A percentile compares a stretch with the other conserved stretches of the same genome.
These are phyloP conservation scores for Fukomys damarensis DNA, from an alignment of 2,113 vertebrate genomes.

Conservation along the genomic window DNA sequence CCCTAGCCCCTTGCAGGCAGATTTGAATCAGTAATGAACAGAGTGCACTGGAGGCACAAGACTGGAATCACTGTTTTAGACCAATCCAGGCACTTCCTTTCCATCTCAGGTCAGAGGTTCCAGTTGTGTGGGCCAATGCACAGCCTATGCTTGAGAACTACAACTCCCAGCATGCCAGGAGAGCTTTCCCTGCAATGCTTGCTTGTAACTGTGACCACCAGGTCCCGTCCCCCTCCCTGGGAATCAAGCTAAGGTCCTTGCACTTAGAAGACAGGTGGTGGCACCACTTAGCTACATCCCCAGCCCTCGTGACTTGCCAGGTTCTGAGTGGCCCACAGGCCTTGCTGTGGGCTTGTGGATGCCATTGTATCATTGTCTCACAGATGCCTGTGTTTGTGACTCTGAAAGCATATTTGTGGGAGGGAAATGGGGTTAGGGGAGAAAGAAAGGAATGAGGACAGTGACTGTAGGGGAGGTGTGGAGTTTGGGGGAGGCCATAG, in stretches of 20 bases:
- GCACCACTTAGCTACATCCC: too few relatives aligned
- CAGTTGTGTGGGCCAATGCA: not conserved
- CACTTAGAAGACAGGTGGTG: too few relatives aligned
- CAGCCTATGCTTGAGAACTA: not conserved
- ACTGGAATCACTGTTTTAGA: not conserved
- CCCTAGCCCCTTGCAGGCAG: not conserved
- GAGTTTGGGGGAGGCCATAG: not conserved
- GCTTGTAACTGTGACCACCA: too few relatives aligned
- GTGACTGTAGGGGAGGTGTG: not conserved
- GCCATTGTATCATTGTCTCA: not conserved
- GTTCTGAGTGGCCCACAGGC: not conserved
- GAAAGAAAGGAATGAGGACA: not conserved
- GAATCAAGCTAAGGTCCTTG: too few relatives aligned
- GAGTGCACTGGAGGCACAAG: not conserved
- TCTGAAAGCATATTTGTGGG: not conserved
- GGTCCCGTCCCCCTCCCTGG: too few relatives aligned
- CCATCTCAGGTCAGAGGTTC: not conserved
- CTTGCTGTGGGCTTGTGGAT: not conserved
- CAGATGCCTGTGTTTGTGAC: not conserved
- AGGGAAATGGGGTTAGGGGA: not conserved
- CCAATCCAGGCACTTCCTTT: not conserved
- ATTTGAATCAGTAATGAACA: not conserved
- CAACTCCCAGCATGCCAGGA: not conserved
- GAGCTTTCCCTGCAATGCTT: not conserved
- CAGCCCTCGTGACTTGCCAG: too few relatives aligned